Base-by-base conservation (phyloP, 1,140 invertebrate genomes). In the Ostrea edulis region DNA sequence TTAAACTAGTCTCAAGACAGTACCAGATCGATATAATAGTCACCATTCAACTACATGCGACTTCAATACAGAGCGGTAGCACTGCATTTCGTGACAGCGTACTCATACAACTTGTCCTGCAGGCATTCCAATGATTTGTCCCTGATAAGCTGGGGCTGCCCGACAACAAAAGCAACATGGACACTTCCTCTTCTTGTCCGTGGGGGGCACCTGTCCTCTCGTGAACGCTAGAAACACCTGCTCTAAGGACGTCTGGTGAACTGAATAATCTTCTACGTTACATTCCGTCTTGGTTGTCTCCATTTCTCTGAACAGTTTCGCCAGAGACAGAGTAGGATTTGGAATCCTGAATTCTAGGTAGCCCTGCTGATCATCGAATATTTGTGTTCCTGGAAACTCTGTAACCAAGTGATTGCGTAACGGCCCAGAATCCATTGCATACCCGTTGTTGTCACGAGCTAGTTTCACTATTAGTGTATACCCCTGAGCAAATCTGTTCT, bases 161-260 rank as follows among this genome's bases (percentile, higher is more conserved):
- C 44, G 44, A 83, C 82, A 83, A 52, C 82, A 83, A 8, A 54
- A 54, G 17, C 44, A 54, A 25, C 44, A 85, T 51, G 83, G 20
- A 81, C 85, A 68, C 52, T 5, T 11, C 35, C 35, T 35, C 55
- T 85, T 55, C 52, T 83, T 83, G 51, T 92, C 90, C 62, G n/a
- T 82, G 25, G 93, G 92, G 14, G 91, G 77, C 9, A 90, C 71
- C 62, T 93, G 97, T 96, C 82, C 89, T 84, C 92, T 88, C 0
- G 95, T 95, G 90, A 96, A 96, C 44, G 94, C 93, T 2, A 96
- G 89, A 91, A 96, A 96, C 3, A 97, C 97, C 95, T 97, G 97
- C 92, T 97, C 97, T 81, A 97, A 94, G 9, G 97, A 97, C 7
- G 97, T 97, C 93, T 97, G 97, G 89, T 96, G 97, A 44, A 97